phyloP scores from a whole-genome alignment of 1,140 invertebrate species.

The Venturia canescens region DNA sequence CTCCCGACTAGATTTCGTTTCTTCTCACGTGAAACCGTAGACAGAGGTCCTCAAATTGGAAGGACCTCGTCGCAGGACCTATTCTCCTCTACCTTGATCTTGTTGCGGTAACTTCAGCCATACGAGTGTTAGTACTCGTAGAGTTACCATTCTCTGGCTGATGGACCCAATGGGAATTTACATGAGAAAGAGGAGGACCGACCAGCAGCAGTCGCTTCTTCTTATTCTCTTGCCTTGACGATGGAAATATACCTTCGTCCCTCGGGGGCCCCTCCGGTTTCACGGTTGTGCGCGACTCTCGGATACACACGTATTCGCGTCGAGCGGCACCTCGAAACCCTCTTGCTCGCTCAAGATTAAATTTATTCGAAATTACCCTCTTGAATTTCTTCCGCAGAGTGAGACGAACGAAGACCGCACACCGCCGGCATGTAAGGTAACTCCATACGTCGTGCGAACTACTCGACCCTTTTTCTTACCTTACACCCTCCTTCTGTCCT shows the following conservation, averaged over 20 bases:
- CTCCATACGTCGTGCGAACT: conserved; percentile 57
- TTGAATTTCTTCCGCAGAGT: conserved; percentile 62
- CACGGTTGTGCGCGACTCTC: conserved; percentile 54
- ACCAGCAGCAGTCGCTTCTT: conserved; percentile 39
- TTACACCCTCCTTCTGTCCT: neutral
- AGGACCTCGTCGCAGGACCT: neutral
- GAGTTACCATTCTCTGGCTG: conserved; percentile 19
- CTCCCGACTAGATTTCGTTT: neutral
- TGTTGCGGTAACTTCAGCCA: conserved; percentile 53
- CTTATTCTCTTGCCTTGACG: conserved; percentile 33
- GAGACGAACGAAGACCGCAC: conserved; percentile 30
- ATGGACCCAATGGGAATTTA: conserved; percentile 42
- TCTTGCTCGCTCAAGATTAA: conserved; percentile 60
- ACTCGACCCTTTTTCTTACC: neutral
- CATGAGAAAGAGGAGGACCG: conserved; percentile 41
- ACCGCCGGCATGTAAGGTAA: conserved; percentile 60
- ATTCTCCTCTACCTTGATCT: conserved; percentile 19
- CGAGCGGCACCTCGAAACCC: conserved; percentile 31
- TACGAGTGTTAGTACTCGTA: neutral
- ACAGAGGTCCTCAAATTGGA: neutral
- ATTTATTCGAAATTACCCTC: conserved; percentile 65
- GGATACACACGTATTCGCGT: conserved; percentile 3
- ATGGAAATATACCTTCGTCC: conserved; percentile 21
- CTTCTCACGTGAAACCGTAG: neutral
- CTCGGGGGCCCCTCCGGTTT: conserved; percentile 53